Conservation (phyloP, 2,888 invertebrate genomes). For the Eupeodes luniger region DNA sequence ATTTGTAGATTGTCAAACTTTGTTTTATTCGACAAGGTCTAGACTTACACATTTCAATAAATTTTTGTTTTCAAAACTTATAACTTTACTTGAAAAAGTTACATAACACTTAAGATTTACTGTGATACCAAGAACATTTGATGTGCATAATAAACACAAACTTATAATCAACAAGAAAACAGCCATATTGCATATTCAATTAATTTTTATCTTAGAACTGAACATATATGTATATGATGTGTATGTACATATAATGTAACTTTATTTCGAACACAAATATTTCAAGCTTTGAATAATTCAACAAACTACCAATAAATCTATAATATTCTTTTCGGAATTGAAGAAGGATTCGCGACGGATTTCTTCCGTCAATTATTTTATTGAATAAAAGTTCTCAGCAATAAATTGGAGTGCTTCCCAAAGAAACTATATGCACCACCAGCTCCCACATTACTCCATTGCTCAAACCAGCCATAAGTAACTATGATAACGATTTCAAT, state of each 20-base stretch:
- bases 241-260: background rate
- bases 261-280: background rate
- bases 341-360: slow-evolving; percentile 2
- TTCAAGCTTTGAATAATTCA: background rate
- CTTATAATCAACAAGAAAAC: background rate
- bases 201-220: background rate
- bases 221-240: background rate
- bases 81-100: background rate
- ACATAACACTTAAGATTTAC: background rate
- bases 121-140: background rate
- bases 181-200: background rate
- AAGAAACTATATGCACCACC: background rate
- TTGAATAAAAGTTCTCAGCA: slow-evolving; percentile 16
- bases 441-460: background rate
- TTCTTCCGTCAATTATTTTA: slow-evolving; percentile 37
- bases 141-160: background rate
- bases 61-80: background rate
- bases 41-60: background rate
- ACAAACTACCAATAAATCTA: slow-evolving; percentile 18
- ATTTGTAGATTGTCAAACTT: background rate
- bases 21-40: background rate
- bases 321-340: background rate
- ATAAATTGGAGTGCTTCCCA: slow-evolving; percentile 3
- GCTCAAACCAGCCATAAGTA: slow-evolving; percentile 11
- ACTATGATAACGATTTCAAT: slow-evolving; percentile 26